Evolutionary conservation across 2,797 vertebrate species (phyloP).

Genomic region (Dendrocincla fuliginosa): DNA sequence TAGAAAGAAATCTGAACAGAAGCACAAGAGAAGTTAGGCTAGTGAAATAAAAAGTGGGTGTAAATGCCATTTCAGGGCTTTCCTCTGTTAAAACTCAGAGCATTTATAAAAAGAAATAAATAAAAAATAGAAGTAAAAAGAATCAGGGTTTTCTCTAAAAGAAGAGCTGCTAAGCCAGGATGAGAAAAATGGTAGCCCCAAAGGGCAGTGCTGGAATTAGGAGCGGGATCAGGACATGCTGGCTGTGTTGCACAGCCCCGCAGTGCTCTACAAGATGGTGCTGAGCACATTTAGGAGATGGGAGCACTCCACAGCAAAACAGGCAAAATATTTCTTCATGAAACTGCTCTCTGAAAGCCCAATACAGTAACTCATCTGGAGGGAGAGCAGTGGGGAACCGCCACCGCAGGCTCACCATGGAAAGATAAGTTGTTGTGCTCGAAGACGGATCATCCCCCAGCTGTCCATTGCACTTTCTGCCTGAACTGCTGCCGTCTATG

Average conservation of each 20-base stretch:
- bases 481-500: background rate
- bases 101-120: background rate
- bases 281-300: background rate
- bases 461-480: slow-evolving; percentile 54
- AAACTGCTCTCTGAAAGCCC: slow-evolving; percentile 20
- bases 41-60: background rate
- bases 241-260: background rate
- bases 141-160: background rate
- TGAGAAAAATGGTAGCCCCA: background rate
- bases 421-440: slow-evolving; percentile 15
- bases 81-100: background rate
- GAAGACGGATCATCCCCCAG: slow-evolving; percentile 43
- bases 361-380: background rate
- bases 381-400: background rate
- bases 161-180: background rate
- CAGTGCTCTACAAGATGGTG: accelerated
- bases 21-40: background rate
- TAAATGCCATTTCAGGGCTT: slow-evolving; percentile 2
- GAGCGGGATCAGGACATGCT: background rate
- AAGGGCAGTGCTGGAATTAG: background rate
- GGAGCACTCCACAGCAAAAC: background rate
- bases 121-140: background rate
- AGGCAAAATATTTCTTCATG: slow-evolving; percentile 28
- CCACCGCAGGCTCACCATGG: background rate
- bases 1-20: slow-evolving; percentile 10